Evolutionary conservation across 2,888 invertebrate species (phyloP), one percentile per base, ranked within the genome.

Genomic region (Stenchaetothrips biformis): DNA sequence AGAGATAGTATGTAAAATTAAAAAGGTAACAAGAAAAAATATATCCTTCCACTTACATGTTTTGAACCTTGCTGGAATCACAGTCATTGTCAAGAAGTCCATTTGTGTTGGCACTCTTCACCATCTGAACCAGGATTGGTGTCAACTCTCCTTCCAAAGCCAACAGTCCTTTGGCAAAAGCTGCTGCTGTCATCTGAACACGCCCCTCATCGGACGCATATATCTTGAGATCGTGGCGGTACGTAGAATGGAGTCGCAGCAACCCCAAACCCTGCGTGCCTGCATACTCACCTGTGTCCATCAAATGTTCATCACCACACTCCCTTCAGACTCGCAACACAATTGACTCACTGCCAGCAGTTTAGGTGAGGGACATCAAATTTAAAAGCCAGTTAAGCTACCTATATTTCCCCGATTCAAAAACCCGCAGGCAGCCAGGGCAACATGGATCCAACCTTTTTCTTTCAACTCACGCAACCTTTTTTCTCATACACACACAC

Each of bases 111-210:
- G 99, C 99, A 83, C 98, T 98, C 87, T 99, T 99, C 62, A 99
- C 99, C 99, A 99, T 99, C 88, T 99, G 99, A 79, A 99, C 99
- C 78, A 99, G 88, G 86, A 99, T 99, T 0, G 99, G 99, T 0
- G 99, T 98, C 67, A 99, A 89, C 87, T 99, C 99, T 0, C 99
- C 99, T 87, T 99, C 99, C 79, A 99, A 87, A 0, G 99, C 99
- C 11, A 99, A 89, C 49, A 99, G 89, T 0, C 99, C 99, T 89
- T 99, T 99, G 3, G 99, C 98, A 88, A 99, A 99, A 1, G 99
- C 99, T 0, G 99, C 99, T 0, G 99, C 99, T 0, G 99, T 99
- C 98, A 99, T 99, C 88, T 99, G 99, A 2, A 99, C 99, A 81
- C 99, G 90, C 3, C 99, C 99, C 87, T 99, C 99, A 87, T 99